A percentile compares a stretch with the other conserved stretches of the same genome.
Evolutionary conservation across 2,113 vertebrate species (phyloP).

Genomic region (Zosterops hypoxanthus): DNA sequence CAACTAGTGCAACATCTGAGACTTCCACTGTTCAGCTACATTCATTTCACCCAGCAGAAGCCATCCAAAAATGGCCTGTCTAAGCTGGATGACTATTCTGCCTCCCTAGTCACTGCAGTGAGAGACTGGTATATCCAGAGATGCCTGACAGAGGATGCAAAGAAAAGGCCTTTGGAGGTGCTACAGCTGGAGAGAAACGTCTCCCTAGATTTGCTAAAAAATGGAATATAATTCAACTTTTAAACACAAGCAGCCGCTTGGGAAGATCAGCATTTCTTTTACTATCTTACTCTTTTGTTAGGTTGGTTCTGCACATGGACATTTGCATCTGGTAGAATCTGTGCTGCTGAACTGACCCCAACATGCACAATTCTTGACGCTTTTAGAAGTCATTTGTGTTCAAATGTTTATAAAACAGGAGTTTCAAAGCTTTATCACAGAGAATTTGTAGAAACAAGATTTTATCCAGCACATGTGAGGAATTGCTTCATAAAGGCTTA

Average conservation of each 20-base stretch:
- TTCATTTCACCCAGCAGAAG: neutral
- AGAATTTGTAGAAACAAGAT: neutral
- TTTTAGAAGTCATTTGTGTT: neutral
- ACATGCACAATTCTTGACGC: neutral
- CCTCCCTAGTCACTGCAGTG: neutral
- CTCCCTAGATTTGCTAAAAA: neutral
- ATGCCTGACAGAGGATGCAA: neutral
- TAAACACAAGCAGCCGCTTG: neutral
- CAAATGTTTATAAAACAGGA: neutral
- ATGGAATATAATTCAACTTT: neutral
- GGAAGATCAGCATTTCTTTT: neutral
- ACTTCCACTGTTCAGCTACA: neutral
- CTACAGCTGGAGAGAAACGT: neutral
- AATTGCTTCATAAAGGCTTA: constrained; percentile 5
- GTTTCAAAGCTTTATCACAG: neutral
- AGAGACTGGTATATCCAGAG: neutral
- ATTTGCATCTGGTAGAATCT: neutral
- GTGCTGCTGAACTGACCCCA: neutral
- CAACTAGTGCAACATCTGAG: neutral
- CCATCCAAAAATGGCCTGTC: rapidly evolving
- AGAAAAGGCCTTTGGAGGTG: neutral
- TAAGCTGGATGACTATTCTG: neutral
- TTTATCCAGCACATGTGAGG: neutral
- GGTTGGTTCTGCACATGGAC: rapidly evolving
- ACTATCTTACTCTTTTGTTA: neutral